phyloP scores from a whole-genome alignment of 2,113 vertebrate species.

The Lipophrys pholis region DNA sequence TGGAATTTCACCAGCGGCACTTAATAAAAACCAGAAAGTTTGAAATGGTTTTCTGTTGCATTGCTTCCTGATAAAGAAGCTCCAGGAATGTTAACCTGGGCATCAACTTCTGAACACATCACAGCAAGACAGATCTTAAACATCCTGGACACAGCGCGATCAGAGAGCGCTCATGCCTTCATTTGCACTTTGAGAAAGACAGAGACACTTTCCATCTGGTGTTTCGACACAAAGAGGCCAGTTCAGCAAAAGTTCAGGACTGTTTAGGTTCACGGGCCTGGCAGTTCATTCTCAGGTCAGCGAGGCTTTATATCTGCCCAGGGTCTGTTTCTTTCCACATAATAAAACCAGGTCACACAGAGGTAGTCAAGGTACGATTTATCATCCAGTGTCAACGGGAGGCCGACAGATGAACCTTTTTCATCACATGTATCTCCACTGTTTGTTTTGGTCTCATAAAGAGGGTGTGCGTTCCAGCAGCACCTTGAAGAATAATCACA shows the following conservation, averaged over 20 bases:
- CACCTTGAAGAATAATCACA: not conserved
- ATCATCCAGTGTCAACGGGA: conserved; percentile 58
- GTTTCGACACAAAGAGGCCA: conserved; percentile 42
- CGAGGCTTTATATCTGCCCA: conserved; percentile 51
- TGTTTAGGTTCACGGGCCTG: conserved; percentile 74
- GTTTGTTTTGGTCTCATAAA: conserved; percentile 48
- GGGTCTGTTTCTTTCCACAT: conserved; percentile 36
- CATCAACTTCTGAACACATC: conserved; percentile 10
- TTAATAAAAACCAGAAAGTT: not conserved
- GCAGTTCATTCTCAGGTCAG: conserved; percentile 78
- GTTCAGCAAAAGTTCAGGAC: conserved; percentile 76
- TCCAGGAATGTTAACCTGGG: conserved; percentile 1
- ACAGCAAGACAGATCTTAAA: conserved; percentile 26
- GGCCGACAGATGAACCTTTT: conserved; percentile 22
- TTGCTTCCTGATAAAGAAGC: not conserved
- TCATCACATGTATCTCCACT: conserved; percentile 19
- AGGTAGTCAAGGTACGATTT: conserved; percentile 56
- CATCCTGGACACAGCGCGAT: conserved; percentile 23
- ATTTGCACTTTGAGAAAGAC: conserved; percentile 49
- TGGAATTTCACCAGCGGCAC: not conserved
- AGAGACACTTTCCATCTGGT: conserved; percentile 76
- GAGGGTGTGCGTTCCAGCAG: conserved; percentile 13
- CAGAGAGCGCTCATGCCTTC: conserved; percentile 16
- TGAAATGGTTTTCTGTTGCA: not conserved
- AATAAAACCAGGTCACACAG: conserved; percentile 67